These are phyloP conservation scores for Lacerta agilis DNA, from an alignment of 2,797 vertebrate species.

Conservation along the genomic window DNA sequence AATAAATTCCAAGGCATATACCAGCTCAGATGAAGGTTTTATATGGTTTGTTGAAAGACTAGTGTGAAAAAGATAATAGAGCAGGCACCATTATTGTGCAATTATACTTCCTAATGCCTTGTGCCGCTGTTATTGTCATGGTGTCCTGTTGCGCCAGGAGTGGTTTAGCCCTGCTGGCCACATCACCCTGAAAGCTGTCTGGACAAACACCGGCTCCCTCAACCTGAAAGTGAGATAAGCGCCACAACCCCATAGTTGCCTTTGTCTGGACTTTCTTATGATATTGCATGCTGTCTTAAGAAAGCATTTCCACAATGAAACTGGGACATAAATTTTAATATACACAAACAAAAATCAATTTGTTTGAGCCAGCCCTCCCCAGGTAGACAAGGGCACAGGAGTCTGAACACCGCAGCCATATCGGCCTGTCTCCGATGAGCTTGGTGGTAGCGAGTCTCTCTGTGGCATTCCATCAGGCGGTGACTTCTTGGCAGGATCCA, in stretches of 20 bases:
- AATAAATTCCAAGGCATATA: no score
- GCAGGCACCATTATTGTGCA: background rate
- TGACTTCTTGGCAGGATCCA: conserved; percentile 14
- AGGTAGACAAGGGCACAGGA: background rate
- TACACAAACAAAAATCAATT: background rate
- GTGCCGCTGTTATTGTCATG: background rate
- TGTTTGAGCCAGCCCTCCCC: background rate
- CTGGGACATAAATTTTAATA: background rate
- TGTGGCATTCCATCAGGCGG: background rate
- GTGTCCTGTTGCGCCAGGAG: no score
- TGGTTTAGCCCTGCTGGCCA: no score
- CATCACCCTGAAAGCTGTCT: no score
- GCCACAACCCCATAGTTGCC: no score
- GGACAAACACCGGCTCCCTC: no score
- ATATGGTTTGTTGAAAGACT: no score
- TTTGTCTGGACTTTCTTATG: background rate
- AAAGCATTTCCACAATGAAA: background rate
- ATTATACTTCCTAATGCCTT: background rate
- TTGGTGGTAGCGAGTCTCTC: background rate
- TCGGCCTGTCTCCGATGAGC: no score
- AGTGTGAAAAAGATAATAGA: no score
- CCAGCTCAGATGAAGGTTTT: no score
- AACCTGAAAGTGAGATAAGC: no score
- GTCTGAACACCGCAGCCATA: background rate
- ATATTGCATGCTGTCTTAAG: background rate